Evolutionary conservation across 2,888 invertebrate species (phyloP), one percentile per base, ranked within the genome.

Genomic region (Lydus trimaculatus): DNA sequence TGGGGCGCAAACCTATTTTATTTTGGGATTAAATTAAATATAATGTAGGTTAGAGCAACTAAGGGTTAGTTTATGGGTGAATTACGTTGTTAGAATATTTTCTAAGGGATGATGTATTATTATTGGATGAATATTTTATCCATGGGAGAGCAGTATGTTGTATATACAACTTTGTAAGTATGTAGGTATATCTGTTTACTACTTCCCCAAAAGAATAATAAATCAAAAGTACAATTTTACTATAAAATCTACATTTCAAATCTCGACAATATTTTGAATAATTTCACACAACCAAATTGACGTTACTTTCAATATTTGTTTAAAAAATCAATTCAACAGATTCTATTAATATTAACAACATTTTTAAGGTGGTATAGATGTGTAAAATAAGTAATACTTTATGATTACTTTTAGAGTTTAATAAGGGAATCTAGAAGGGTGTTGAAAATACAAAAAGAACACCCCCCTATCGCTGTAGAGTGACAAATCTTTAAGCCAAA

Each of bases 321-420:
- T n/a, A n/a, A n/a, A n/a, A n/a, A n/a, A n/a, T n/a, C n/a, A n/a
- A n/a, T n/a, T n/a, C n/a, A n/a, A n/a, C n/a, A n/a, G n/a, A n/a
- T n/a, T n/a, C n/a, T n/a, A n/a, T 15, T 5, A 36, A 2, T 2
- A 28, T 28, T 28, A 76, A 76, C 78, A 73, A 74, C 71, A 73
- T 76, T 79, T 77, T 75, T 75, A 72, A 66, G 74, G 74, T 75
- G 66, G 76, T 67, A 74, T 77, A 76, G 78, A 75, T 78, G 80
- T 80, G 28, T 80, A 80, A 80, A 80, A 81, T 80, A 80, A 80
- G 79, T 80, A 81, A 80, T 80, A 79, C 81, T 81, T 77, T 65
- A 4, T 79, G 81, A 80, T 80, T 80, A 79, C 80, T 80, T 81
- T 78, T 73, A 73, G 80, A 81, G 75, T 81, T 81, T 80, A 76